Evolutionary conservation across 2,797 vertebrate species (phyloP), one percentile per base, ranked within the genome.

Genomic region (Urophycis tenuis): DNA sequence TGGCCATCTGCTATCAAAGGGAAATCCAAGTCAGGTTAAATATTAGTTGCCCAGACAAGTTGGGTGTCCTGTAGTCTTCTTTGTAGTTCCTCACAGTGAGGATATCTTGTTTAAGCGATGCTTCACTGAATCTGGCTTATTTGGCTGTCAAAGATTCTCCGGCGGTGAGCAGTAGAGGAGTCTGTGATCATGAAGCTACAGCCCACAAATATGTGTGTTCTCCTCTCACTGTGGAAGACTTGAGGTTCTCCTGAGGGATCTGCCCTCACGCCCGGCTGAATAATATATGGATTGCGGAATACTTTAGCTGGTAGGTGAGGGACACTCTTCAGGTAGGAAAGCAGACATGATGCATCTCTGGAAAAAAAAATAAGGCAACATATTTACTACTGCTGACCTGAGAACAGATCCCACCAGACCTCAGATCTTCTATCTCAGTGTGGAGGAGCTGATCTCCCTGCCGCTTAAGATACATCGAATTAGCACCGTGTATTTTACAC

Each of bases 81-180:
- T 80, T 78, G 72, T 73, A 64, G 69, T 77, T 81, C 71, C 81
- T 45, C 78, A 74, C 72, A 73, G 60, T 3, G 67, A n/a, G 71
- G 35, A 75, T 39, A 35, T 71, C 78, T 17, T 73, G 64, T 77
- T 72, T 0, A 75, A 64, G 79, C 67, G 77, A 29, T 34, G 82
- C 77, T 78, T 82, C 81, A 82, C 36, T 71, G 78, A 74, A 9
- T 74, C 78, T 74, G 69, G 82, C 73, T 80, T 31, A 81, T 79
- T 71, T 22, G 74, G 72, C 80, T 78, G 80, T 80, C 78, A 80
- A 71, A 11, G 53, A 75, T 73, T 73, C 64, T 71, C 53, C 49
- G 64, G 80, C n/a, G n/a, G 29, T 33, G 74, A 72, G 73, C n/a
- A 60, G 34, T 29, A 22, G 71, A 77, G 39, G 76, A 78, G 11